Base-by-base conservation (phyloP, 1,140 invertebrate genomes). In the Scaptodrosophila lebanonensis region DNA sequence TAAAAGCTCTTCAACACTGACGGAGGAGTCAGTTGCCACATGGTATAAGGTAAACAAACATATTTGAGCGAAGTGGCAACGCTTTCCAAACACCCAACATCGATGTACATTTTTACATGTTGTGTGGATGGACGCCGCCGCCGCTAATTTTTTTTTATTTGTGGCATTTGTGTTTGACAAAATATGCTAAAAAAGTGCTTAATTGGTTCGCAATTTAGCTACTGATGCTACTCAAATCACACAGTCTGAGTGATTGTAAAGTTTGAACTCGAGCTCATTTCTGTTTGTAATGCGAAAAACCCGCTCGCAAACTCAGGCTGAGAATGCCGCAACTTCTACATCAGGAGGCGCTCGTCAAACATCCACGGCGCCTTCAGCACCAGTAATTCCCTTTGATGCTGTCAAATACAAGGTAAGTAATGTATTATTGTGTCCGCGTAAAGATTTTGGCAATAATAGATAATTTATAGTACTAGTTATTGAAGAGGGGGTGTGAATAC, bases 271-370 rank as follows among this genome's bases (percentile, higher is more conserved):
- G 8, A 68, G 67, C n/a, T n/a, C n/a, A n/a, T n/a, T n/a, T n/a
- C n/a, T n/a, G n/a, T n/a, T 64, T 79, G 73, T 77, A 42, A 86
- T 86, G 84, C 84, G 84, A 66, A 86, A 83, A 51, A 86, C 84
- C 47, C 84, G 84, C 50, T 86, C 84, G 25, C 84, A 86, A 64
- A 86, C 84, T 44, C 84, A 86, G 62, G 84, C 84, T 52, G 84
- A 86, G 67, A 86, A 86, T 69, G 83, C 83, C 65, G 68, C 73
- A 59, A 60, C 73, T 33, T 60, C 57, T 33, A 69, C 65, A 48
- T 38, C 65, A 44, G 32, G 51, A 11, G 59, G 49, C 15, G 63
- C 69, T 48, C 65, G 69, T 40, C 44, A 69, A 52, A 25, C 73
- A 30, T 48, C 62, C 9, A 35, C 68, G 35, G 58, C 47, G 32